Base-by-base conservation (phyloP, 2,888 invertebrate species). In the Agonopterix subpropinquella region DNA sequence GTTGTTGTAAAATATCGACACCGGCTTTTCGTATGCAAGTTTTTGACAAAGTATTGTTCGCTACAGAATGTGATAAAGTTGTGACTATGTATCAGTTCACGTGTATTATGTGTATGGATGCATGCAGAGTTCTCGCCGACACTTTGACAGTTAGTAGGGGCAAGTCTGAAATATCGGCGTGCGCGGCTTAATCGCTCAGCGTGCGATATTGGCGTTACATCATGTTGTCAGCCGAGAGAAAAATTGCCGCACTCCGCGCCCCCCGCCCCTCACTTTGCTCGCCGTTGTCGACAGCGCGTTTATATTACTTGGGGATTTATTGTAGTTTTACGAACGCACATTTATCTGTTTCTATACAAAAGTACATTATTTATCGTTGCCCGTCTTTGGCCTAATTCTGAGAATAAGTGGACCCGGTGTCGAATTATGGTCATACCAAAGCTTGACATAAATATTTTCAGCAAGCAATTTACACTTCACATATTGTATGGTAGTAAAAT, bases 131-230 rank as follows among this genome's bases (percentile, higher is more conserved):
- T 74, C 70, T 75, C 70, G 71, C 61, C 75, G 82, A 80, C 79
- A 82, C 76, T 82, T 84, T 84, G 87, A 85, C 86, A 86, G 84
- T 84, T 86, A 83, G 84, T 84, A 82, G 80, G 82, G 85, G 82
- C 80, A 81, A 85, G 83, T 83, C 84, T 85, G 84, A 86, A 86
- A 86, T 88, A 86, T 86, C 82, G 85, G 80, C 80, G 79, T 80
- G 74, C 84, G 86, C 86, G 86, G 86, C 86, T 86, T 88, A 87
- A 88, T 88, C 87, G 86, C 78, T 86, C 85, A 84, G 84, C 77
- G 85, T 80, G 83, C 83, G 86, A 86, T 88, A 88, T 88, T 87
- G 87, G 84, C 85, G 85, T 87, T 87, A 87, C 87, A 86, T 86
- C 86, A 86, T 86, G 86, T 87, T 87, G 87, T 87, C 87, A 88